Base-by-base conservation (phyloP, 2,797 vertebrate genomes). In the Pangasius djambal region DNA sequence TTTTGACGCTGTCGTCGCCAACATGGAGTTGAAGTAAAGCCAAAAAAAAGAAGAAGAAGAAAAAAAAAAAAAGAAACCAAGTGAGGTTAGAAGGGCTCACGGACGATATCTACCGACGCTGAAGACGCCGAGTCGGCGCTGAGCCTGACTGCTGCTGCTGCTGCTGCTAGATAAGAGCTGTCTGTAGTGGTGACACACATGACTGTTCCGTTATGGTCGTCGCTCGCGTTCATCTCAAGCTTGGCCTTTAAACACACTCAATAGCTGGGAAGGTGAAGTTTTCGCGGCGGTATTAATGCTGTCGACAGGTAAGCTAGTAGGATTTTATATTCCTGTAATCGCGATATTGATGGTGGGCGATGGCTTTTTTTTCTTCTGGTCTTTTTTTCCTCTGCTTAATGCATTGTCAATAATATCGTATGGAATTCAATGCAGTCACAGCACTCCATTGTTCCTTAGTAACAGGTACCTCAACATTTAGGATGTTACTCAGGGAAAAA, bases 281-380 rank as follows among this genome's bases (percentile, higher is more conserved):
- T 37, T 18, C 34, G 55, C 59, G 79, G 88, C 86, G 78, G 88
- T 89, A 90, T 91, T 91, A 85, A 92, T 92, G 91, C 90, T 92
- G 90, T 92, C 91, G 48, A 92, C 91, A 90, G 91, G 91, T 92
- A 88, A 91, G 91, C 6, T 6, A 3, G 37, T n/a, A 16, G n/a
- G 52, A 57, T n/a, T 37, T 61, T 34, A 44, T 28, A 34, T 83
- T 28, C 6, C 40, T 48, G 1, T 25, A 50, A 25, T 28, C 40
- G 28, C 12, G 10, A 28, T 8, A 25, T 34, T 25, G 40, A 37
- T 55, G 28, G 28, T 77, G 72, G 86, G 57, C 85, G 85, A 77
- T 87, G 72, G 85, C 34, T 77, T 16, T 61, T 15, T 59, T 37
- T 31, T 52, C 2, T 55, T 52, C 4, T 52, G 0, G 12, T 59